phyloP scores from a whole-genome alignment of 2,797 vertebrate genomes.

The Triplophysa yarkandensis region DNA sequence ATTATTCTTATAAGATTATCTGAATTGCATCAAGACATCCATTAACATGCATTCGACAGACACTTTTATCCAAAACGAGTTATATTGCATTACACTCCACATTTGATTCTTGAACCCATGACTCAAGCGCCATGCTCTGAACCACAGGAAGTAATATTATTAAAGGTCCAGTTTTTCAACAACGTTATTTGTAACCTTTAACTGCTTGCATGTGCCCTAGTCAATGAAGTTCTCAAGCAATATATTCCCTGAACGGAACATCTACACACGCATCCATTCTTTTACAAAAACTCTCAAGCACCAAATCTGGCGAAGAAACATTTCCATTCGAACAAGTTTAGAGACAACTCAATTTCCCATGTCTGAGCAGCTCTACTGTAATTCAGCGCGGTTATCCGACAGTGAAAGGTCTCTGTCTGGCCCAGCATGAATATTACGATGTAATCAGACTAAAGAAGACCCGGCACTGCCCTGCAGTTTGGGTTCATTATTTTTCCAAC shows the following conservation, averaged over 20 bases:
- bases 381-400: conserved; percentile 13
- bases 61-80: too few species aligned
- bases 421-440: neutral
- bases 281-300: neutral
- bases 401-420: conserved; percentile 17
- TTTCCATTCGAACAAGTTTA: conserved; percentile 12
- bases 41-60: too few species aligned
- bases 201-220: neutral
- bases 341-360: neutral
- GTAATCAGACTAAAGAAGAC: neutral
- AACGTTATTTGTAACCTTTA: too few species aligned
- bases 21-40: too few species aligned
- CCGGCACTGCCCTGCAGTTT: conserved; percentile 20
- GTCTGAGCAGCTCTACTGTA: neutral
- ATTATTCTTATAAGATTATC: too few species aligned
- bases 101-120: too few species aligned
- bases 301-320: neutral
- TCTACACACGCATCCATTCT: neutral
- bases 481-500: conserved; percentile 15
- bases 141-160: too few species aligned
- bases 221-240: neutral
- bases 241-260: neutral
- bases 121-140: too few species aligned
- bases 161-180: too few species aligned
- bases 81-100: too few species aligned